These are phyloP conservation scores for Lasioglossum vierecki DNA, from an alignment of 2,888 invertebrate species.

Conservation along the genomic window DNA sequence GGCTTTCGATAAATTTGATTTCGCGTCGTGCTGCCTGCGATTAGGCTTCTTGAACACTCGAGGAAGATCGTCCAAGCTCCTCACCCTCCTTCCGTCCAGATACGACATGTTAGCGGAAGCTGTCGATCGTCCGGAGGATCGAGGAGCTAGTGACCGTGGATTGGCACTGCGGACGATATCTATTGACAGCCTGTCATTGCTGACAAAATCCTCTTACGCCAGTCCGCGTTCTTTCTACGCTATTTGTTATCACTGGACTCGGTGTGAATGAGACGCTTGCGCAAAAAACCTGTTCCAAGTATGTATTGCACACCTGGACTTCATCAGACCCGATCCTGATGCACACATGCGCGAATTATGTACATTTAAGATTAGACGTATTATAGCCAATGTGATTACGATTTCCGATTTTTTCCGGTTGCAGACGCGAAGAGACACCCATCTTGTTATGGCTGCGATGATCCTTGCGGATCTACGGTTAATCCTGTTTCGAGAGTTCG, in stretches of 20 bases:
- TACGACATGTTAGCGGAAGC: slow-evolving; percentile 19
- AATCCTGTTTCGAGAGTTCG: neutral
- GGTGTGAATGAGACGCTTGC: slow-evolving; percentile 37
- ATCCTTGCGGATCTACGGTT: neutral
- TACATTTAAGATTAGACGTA: neutral
- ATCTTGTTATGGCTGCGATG: neutral
- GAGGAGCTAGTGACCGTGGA: neutral
- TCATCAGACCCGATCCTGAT: neutral
- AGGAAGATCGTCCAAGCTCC: slow-evolving; percentile 33
- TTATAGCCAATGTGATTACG: neutral
- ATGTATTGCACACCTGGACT: neutral
- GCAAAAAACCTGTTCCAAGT: slow-evolving; percentile 13
- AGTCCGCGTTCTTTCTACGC: neutral
- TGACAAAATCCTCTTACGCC: neutral
- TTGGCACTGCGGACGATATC: neutral
- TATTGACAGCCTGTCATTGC: neutral
- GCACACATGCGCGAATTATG: neutral
- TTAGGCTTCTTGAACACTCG: neutral
- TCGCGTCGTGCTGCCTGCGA: neutral
- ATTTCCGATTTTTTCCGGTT: neutral
- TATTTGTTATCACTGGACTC: neutral
- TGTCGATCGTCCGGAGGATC: neutral
- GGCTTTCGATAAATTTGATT: neutral
- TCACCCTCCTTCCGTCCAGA: slow-evolving; percentile 14
- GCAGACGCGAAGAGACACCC: neutral